phyloP scores from a whole-genome alignment of 2,113 vertebrate species.

The Acinonyx jubatus region DNA sequence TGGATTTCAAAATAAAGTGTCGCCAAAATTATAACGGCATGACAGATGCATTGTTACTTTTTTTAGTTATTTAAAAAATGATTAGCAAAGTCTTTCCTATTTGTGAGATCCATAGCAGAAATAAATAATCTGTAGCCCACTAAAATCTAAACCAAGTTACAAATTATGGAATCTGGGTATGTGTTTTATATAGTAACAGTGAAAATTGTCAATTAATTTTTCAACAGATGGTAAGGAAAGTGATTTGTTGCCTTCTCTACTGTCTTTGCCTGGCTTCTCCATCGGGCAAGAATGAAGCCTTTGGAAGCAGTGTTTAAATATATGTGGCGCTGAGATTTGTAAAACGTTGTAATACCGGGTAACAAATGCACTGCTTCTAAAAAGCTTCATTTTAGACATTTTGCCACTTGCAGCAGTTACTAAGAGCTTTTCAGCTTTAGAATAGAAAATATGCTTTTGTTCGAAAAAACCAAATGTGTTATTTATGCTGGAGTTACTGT shows the following conservation, averaged over 20 bases:
- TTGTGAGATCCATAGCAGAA: background rate
- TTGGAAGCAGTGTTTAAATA: background rate
- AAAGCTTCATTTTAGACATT: background rate
- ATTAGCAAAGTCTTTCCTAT: background rate
- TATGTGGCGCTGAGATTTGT: background rate
- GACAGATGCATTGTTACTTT: background rate
- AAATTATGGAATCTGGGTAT: background rate
- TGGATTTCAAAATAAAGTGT: background rate
- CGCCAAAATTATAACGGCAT: background rate
- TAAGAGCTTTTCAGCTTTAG: background rate
- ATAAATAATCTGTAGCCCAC: background rate
- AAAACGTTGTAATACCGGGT: background rate
- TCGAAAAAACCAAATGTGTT: background rate
- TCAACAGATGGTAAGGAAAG: slow-evolving; percentile 5
- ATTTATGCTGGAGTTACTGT: background rate
- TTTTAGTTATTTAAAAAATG: background rate
- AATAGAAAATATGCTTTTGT: background rate
- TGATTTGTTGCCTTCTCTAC: background rate
- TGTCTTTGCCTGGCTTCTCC: background rate
- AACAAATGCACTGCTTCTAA: background rate
- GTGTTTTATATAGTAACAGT: background rate
- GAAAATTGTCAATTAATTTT: slow-evolving; percentile 2
- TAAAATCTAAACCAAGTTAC: background rate
- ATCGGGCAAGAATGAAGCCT: background rate
- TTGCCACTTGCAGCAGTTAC: background rate